Evolutionary conservation across 92 coral and sea anemone genomes (phyloP), one percentile per base, ranked within the genome.

Genomic region (Parazoanthus swiftii): DNA sequence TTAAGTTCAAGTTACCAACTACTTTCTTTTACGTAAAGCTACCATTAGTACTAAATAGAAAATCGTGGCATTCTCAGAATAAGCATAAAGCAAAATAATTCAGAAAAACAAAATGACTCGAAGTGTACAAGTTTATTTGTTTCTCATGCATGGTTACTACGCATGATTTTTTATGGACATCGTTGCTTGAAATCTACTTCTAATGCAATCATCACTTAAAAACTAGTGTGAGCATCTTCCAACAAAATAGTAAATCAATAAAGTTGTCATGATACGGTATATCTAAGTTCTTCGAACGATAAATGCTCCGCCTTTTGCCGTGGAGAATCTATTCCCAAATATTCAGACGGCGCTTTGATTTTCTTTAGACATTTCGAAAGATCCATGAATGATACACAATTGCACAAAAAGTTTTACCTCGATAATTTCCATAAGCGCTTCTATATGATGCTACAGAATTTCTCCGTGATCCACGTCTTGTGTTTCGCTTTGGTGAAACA

Each of bases 361-460:
- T 85, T 63, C 10, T 44, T 11, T 54, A 54, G 59, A 54, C 20
- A 54, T 54, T 54, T 63, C 70, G 70, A 63, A 63, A 63, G 70
- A 63, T 63, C n/a, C 9, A 13, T 5, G 8, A 3, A 21, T 20
- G 25, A 56, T 80, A 38, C 15, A 68, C 63, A 26, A 87, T 25
- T 76, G 43, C 20, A 76, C 75, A 36, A 21, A 74, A 86, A 42
- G 15, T 35, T 50, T 89, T 94, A 95, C 98, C 98, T 92, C 93
- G 78, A 65, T 86, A 88, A 26, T 89, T 80, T 2, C 93, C 93
- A 75, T 95, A 95, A 54, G 95, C 92, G 88, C 95, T 92, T 84
- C 94, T 88, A 80, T 94, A 95, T 23, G 97, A 95, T 46, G 90
- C 91, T 79, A 90, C 59, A 58, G 97, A 95, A 85, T 89, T 93